phyloP scores from a whole-genome alignment of 2,888 invertebrate species.

The Liopterus haemorrhoidalis region DNA sequence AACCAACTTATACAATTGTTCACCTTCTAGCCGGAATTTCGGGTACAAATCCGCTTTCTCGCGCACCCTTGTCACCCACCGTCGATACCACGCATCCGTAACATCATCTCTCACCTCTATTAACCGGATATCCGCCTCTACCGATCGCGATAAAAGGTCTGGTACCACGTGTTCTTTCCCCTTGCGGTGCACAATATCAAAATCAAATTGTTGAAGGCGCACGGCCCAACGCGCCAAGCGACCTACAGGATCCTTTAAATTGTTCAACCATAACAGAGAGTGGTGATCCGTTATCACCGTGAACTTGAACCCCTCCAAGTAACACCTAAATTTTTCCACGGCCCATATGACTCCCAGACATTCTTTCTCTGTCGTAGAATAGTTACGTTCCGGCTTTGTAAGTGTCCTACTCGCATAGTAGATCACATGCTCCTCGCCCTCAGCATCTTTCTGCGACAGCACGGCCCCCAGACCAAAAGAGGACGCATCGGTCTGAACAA shows the following conservation, averaged over 20 bases:
- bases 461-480: slow-evolving; percentile 21
- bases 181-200: slow-evolving; percentile 19
- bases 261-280: slow-evolving; percentile 19
- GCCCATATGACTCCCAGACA: slow-evolving; percentile 11
- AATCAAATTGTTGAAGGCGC: slow-evolving; percentile 18
- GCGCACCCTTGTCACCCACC: no score
- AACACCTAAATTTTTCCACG: slow-evolving; percentile 11
- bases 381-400: slow-evolving; percentile 13
- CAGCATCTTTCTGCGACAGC: slow-evolving; percentile 1
- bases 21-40: no score
- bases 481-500: no score
- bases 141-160: slow-evolving; percentile 20
- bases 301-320: slow-evolving; percentile 17
- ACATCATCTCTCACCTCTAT: no score
- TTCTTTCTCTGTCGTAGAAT: slow-evolving; percentile 13
- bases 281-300: slow-evolving; percentile 19
- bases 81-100: no score
- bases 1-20: no score
- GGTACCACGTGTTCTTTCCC: slow-evolving; percentile 24
- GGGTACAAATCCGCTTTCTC: no score
- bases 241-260: slow-evolving; percentile 18
- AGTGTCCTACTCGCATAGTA: slow-evolving; percentile 11
- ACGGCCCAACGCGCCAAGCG: slow-evolving; percentile 17
- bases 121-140: no score
- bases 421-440: slow-evolving; percentile 7